These are phyloP conservation scores for Chaitophorus viminalis DNA, from an alignment of 2,888 invertebrate species.

Conservation along the genomic window DNA sequence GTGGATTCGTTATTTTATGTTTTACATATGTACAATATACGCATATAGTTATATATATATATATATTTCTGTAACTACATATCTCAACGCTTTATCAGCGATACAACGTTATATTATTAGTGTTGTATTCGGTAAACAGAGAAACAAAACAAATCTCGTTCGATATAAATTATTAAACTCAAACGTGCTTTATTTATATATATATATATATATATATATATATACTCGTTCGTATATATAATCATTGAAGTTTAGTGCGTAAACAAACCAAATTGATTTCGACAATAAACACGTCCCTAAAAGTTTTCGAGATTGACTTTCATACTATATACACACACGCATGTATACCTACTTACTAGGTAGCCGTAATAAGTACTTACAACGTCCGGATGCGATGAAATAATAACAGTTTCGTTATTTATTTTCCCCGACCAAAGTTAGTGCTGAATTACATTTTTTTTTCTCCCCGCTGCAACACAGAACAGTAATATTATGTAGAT, in stretches of 20 bases:
- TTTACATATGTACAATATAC: not conserved
- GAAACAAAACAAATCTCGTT: slow-evolving; percentile 24
- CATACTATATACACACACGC: not conserved
- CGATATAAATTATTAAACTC: slow-evolving; percentile 6
- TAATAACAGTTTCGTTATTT: not conserved
- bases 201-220: too few species aligned
- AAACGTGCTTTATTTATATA: not conserved
- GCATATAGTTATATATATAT: not conserved
- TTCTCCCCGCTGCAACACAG: not conserved
- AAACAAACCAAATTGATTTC: slow-evolving; percentile 8
- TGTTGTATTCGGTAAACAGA: not conserved
- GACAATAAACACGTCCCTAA: not conserved
- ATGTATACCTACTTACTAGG: too few species aligned
- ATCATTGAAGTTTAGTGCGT: not conserved
- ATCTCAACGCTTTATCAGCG: not conserved
- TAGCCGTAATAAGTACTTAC: too few species aligned
- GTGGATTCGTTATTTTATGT: slow-evolving; percentile 35
- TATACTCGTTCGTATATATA: not conserved
- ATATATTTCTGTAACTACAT: not conserved
- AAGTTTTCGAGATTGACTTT: not conserved
- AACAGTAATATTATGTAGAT: not conserved
- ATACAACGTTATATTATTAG: slow-evolving; percentile 9
- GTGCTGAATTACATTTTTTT: not conserved
- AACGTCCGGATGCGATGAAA: not conserved
- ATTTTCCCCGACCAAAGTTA: not conserved